Evolutionary conservation across 2,113 vertebrate genomes (phyloP), one percentile per base, ranked within the genome.

Genomic region (Brevimyrus niger): DNA sequence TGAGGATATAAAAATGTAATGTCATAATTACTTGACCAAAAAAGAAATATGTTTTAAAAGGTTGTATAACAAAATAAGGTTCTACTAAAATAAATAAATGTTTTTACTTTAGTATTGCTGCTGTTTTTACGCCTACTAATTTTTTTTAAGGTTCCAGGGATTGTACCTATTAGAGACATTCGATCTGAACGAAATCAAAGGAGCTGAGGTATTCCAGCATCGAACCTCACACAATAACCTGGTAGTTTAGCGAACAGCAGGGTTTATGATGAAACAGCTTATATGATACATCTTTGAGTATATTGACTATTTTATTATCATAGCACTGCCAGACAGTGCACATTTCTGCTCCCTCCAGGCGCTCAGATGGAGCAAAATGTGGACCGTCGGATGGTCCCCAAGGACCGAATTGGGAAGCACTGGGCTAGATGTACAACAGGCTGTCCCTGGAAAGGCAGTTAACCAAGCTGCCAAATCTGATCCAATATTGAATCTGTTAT

Each of bases 401-500:
- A 31, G n/a, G 10, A 69, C 10, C 61, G 61, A n/a, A 69, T 69
- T 69, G 61, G n/a, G 61, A 65, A 27, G 9, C 61, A 65, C 9
- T 27, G 61, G 61, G n/a, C 61, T 69, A 91, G 76, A 69, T 69
- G 35, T 80, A 42, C 90, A 85, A 55, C 88, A 80, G 35, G 35
- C 86, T 19, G 21, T 55, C 83, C 90, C 89, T 35, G 38, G 58
- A 65, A 85, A 50, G 9, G 15, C 31, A 3, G 53, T 21, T 53
- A 84, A 92, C 65, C 89, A 91, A 92, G 88, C 91, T 89, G 90
- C 91, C 90, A 89, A 86, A 89, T 82, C 86, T 80, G 82, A 91
- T 91, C 65, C 87, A 89, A 61, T 86, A 90, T 47, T 89, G 89
- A 90, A 91, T 80, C 80, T 73, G 89, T 91, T 90, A 92, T 89